Percentiles rank a stretch among this genome's conserved stretches.
phyloP scores from a whole-genome alignment of 1,140 invertebrate genomes.

The Pseudomyrmex concolor region DNA sequence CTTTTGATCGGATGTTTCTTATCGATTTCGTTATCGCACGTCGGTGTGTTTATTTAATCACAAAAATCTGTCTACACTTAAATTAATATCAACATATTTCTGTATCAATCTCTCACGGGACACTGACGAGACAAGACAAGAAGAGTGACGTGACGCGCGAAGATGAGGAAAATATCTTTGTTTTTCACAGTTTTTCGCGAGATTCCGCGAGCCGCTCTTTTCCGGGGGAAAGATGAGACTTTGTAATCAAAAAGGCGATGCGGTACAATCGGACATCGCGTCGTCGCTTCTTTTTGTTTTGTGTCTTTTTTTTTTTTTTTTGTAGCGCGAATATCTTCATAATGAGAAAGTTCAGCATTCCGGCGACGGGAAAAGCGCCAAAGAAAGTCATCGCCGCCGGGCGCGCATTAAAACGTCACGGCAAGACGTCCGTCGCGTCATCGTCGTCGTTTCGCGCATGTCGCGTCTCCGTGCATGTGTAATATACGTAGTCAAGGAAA shows the following conservation, averaged over 20 bases:
- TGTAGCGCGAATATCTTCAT: slow-evolving; percentile 53
- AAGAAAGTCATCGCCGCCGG: slow-evolving; percentile 44
- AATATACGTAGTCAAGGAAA: slow-evolving; percentile 10
- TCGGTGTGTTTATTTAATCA: too few species aligned
- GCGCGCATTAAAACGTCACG: slow-evolving; percentile 35
- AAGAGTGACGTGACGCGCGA: too few species aligned
- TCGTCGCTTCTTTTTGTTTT: not conserved
- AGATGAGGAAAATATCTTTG: not conserved
- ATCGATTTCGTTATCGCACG: slow-evolving; percentile 2
- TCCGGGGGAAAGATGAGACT: slow-evolving; percentile 20
- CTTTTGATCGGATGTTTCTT: not conserved
- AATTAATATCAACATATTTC: not conserved
- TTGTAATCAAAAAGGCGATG: slow-evolving; percentile 43
- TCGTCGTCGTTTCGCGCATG: not conserved
- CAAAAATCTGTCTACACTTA: too few species aligned
- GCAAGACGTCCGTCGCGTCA: not conserved
- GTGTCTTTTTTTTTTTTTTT: slow-evolving; percentile 15
- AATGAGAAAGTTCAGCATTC: slow-evolving; percentile 65
- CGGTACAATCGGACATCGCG: slow-evolving; percentile 42
- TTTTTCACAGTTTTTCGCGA: not conserved
- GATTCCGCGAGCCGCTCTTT: not conserved
- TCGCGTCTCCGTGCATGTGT: not conserved
- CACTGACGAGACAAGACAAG: not conserved
- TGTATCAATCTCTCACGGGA: not conserved
- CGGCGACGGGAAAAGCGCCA: slow-evolving; percentile 14